These are phyloP conservation scores for Sparidentex hasta DNA, from an alignment of 2,797 vertebrate species.

Conservation along the genomic window DNA sequence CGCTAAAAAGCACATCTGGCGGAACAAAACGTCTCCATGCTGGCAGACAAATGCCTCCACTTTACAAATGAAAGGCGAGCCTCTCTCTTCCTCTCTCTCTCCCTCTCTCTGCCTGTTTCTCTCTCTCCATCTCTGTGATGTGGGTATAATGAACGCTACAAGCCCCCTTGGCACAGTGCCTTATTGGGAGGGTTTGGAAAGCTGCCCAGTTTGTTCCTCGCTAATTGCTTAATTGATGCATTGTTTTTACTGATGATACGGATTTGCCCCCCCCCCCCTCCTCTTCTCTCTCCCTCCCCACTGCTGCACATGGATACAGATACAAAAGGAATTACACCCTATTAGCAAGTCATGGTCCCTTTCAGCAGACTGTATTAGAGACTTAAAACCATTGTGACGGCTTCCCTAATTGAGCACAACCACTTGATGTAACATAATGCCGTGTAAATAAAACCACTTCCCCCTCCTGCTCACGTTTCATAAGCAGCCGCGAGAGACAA, in stretches of 20 bases:
- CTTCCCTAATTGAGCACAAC: conserved; percentile 82
- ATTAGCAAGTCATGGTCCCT: conserved; percentile 85
- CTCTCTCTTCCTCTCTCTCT: conserved; percentile 52
- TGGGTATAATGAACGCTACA: conserved; percentile 89
- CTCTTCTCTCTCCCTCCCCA: conserved; percentile 50
- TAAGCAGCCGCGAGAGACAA: conserved; percentile 77
- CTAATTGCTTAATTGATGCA: conserved; percentile 92
- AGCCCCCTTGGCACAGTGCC: conserved; percentile 89
- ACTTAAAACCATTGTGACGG: conserved; percentile 85
- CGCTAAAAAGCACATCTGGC: conserved; percentile 87
- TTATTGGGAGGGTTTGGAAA: conserved; percentile 88
- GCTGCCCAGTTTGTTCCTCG: conserved; percentile 89
- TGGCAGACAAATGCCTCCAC: conserved; percentile 87
- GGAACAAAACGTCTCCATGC: conserved; percentile 84
- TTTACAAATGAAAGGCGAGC: conserved; percentile 86
- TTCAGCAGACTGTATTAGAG: conserved; percentile 85
- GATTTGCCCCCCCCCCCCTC: conserved; percentile 70
- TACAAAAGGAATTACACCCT: conserved; percentile 89
- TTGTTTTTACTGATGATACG: conserved; percentile 89
- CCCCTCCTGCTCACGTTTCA: conserved; percentile 65
- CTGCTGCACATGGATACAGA: conserved; percentile 77
- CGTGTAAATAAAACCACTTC: conserved; percentile 80
- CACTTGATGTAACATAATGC: conserved; percentile 84
- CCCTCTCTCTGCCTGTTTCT: conserved; percentile 44
- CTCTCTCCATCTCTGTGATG: conserved; percentile 82